These are phyloP conservation scores for Drosophila yakuba DNA, from an alignment of 1,140 invertebrate genomes.

Conservation along the genomic window DNA sequence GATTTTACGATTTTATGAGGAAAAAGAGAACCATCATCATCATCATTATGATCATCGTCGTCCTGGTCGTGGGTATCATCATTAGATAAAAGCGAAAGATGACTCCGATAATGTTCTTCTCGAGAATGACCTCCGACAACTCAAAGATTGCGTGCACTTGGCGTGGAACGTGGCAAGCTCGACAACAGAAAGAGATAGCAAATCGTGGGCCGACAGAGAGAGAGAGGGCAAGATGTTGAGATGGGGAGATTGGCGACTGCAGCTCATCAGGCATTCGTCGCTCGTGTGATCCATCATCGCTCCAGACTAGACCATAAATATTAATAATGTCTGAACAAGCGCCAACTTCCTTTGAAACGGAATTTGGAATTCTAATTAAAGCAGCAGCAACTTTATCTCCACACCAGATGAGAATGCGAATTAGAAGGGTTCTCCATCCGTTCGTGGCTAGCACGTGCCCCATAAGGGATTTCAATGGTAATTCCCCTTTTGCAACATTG, in stretches of 20 bases:
- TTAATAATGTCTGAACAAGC: constrained; percentile 73
- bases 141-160: constrained; percentile 42
- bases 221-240: constrained; percentile 10
- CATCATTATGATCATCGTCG: constrained; percentile 57
- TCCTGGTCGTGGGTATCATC: constrained; percentile 20
- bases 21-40: constrained; percentile 42
- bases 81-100: constrained; percentile 50
- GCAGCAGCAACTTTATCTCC: constrained; percentile 75
- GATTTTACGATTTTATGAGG: constrained; percentile 69
- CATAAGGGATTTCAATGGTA: neutral
- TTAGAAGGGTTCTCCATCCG: constrained; percentile 42
- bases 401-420: constrained; percentile 41
- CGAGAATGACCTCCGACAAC: constrained; percentile 48
- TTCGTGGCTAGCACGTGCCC: constrained; percentile 62
- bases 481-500: neutral
- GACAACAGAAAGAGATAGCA: constrained; percentile 2
- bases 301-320: constrained; percentile 74
- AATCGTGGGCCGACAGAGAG: neutral
- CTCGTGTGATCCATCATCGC: constrained; percentile 53
- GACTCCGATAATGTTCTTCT: constrained; percentile 42
- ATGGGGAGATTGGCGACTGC: constrained; percentile 36
- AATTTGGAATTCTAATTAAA: constrained; percentile 82
- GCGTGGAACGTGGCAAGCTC: constrained; percentile 61
- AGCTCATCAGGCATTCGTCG: constrained; percentile 63
- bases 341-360: constrained; percentile 78